Evolutionary conservation across 2,797 vertebrate genomes (phyloP).

Genomic region (Phoeniculus purpureus): DNA sequence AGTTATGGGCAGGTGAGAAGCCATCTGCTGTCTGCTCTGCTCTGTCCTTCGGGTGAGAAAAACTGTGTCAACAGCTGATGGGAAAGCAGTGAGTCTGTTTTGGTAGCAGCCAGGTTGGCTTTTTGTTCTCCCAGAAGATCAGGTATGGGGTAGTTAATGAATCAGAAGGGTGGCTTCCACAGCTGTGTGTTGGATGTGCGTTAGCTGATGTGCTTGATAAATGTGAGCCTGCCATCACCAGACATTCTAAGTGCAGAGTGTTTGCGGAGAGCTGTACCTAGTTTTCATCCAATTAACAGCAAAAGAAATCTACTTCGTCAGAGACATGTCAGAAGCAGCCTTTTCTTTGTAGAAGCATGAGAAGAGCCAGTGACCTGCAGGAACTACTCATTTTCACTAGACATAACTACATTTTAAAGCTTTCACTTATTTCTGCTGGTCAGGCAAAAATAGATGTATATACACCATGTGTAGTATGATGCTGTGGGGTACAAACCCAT

Average conservation of each 20-base stretch:
- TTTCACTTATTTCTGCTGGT: not conserved
- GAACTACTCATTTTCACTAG: not conserved
- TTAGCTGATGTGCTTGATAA: not conserved
- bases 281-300: not conserved
- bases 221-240: not conserved
- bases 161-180: not conserved
- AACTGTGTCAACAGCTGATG: not conserved
- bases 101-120: not conserved
- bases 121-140: not conserved
- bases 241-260: not conserved
- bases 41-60: not conserved
- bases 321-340: not conserved
- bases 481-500: not conserved
- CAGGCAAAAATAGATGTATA: not conserved
- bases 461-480: not conserved
- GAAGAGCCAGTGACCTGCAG: not conserved
- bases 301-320: not conserved
- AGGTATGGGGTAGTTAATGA: not conserved
- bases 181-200: not conserved
- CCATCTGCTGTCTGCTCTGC: not conserved
- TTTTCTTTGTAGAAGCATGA: not conserved
- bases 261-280: not conserved
- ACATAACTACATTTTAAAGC: not conserved
- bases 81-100: not conserved
- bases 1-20: not conserved